Conservation (phyloP, 2,113 vertebrate species). For the Crotalus helleri region DNA sequence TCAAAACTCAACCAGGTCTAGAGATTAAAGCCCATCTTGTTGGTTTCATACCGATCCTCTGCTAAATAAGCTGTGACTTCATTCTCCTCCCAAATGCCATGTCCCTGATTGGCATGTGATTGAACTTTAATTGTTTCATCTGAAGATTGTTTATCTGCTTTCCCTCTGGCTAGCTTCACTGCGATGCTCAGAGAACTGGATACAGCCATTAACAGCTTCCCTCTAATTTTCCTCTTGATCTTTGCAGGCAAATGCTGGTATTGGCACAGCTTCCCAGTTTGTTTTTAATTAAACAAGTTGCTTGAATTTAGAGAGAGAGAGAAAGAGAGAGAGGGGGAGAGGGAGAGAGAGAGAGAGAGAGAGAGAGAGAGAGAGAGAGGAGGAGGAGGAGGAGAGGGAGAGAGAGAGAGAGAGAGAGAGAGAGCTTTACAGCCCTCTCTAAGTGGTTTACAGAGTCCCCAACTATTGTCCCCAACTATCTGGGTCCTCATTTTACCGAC, state of each 20-base stretch:
- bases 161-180: constrained; percentile 33
- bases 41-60: background rate
- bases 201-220: constrained; percentile 64
- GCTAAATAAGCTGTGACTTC: background rate
- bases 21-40: background rate
- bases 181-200: constrained; percentile 52
- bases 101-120: constrained; percentile 42
- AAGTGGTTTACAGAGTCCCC: too few relatives aligned
- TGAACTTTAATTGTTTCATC: constrained; percentile 69
- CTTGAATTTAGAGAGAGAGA: constrained; percentile 47
- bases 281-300: constrained; percentile 73
- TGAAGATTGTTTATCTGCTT: constrained; percentile 55
- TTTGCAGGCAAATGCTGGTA: constrained; percentile 51
- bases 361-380: too few relatives aligned
- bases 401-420: background rate
- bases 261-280: constrained; percentile 65
- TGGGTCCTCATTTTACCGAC: too few relatives aligned
- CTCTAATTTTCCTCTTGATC: constrained; percentile 62
- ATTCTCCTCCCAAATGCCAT: constrained; percentile 21
- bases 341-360: too few relatives aligned
- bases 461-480: too few relatives aligned
- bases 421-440: too few relatives aligned
- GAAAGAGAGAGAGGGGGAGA: background rate
- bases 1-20: accelerated
- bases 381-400: too few relatives aligned